phyloP scores from a whole-genome alignment of 2,888 invertebrate species.

The Zhuqinia jingwanae region DNA sequence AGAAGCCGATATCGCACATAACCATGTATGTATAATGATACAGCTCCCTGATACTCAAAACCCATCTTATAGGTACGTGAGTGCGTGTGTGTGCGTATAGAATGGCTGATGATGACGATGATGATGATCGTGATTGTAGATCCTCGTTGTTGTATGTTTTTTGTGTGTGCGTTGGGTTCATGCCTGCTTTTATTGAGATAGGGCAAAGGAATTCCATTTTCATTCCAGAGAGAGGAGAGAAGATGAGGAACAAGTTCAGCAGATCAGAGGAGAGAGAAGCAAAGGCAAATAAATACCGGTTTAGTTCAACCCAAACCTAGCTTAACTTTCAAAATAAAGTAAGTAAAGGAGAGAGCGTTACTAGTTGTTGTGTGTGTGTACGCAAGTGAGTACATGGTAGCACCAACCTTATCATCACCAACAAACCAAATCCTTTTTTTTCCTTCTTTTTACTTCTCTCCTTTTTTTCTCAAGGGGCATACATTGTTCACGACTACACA shows the following conservation, averaged over 20 bases:
- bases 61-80: background rate
- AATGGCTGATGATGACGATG: too few relatives aligned
- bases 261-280: too few relatives aligned
- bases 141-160: background rate
- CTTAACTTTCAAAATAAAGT: constrained; percentile 54
- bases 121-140: too few relatives aligned
- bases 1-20: constrained; percentile 40
- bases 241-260: background rate
- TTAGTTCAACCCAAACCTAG: constrained; percentile 47
- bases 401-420: background rate
- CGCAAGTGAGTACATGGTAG: background rate
- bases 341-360: background rate
- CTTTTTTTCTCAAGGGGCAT: background rate
- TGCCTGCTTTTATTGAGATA: constrained; percentile 62
- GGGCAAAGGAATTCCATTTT: constrained; percentile 66
- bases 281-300: background rate
- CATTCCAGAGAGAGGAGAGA: background rate
- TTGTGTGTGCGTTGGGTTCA: background rate
- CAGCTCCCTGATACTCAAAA: too few relatives aligned
- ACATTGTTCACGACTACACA: too few relatives aligned
- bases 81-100: background rate
- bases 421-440: constrained; percentile 22
- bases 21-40: constrained; percentile 5
- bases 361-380: background rate
- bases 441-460: constrained; percentile 9